Percentiles rank a stretch among this genome's conserved stretches.
Evolutionary conservation across 2,113 vertebrate species (phyloP).

Genomic region (Cyprichromis sp.): DNA sequence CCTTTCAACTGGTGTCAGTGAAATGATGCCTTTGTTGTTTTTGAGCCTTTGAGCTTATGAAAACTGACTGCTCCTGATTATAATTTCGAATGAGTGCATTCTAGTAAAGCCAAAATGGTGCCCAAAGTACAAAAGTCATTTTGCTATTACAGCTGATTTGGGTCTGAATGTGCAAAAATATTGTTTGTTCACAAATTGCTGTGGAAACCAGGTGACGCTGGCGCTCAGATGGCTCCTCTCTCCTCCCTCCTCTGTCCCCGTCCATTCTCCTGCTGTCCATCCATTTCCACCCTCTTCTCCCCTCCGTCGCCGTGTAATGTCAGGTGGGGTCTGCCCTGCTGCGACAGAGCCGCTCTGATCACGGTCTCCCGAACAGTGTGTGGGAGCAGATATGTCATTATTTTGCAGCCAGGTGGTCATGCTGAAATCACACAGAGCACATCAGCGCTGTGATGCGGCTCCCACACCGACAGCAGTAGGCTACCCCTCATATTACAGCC

Average conservation of each 20-base stretch:
- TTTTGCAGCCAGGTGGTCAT: constrained; percentile 53
- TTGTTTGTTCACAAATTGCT: neutral
- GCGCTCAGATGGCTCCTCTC: neutral
- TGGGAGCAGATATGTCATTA: constrained; percentile 65
- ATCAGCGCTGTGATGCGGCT: neutral
- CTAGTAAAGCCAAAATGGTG: neutral
- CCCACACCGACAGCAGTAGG: constrained; percentile 14
- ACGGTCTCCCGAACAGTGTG: constrained; percentile 8
- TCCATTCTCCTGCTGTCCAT: constrained; percentile 1
- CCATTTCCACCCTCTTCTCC: neutral
- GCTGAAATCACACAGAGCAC: constrained; percentile 29
- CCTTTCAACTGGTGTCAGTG: neutral
- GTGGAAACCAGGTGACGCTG: neutral
- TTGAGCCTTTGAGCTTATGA: neutral
- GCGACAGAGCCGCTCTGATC: constrained; percentile 32
- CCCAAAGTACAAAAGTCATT: neutral
- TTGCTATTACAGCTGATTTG: neutral
- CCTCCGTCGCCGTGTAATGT: constrained; percentile 1
- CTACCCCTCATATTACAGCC: constrained; percentile 8
- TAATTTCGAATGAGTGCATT: neutral
- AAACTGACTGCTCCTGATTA: neutral
- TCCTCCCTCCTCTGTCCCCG: neutral
- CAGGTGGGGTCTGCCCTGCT: constrained; percentile 48
- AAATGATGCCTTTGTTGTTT: neutral
- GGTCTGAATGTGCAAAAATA: neutral